Evolutionary conservation across 2,797 vertebrate genomes (phyloP).

Genomic region (Acomys russatus): DNA sequence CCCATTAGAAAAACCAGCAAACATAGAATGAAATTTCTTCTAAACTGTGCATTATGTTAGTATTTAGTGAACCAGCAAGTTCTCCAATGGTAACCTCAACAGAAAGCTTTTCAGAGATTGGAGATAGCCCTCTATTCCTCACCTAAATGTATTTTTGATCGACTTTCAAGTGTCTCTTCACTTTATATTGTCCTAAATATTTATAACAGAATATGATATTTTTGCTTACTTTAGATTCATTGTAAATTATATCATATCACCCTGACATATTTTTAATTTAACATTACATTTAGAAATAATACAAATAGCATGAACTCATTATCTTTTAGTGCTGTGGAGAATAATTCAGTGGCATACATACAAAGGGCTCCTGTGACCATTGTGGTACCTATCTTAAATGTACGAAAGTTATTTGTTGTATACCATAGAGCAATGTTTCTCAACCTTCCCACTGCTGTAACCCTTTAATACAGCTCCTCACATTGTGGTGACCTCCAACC

Average conservation of each 20-base stretch:
- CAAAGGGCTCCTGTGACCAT: not conserved
- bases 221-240: constrained; percentile 9
- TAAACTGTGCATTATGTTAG: not conserved
- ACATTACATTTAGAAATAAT: not conserved
- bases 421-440: not conserved
- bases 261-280: constrained; percentile 37
- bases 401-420: not conserved
- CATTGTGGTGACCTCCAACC: not conserved
- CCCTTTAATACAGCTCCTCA: no score
- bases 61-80: not conserved
- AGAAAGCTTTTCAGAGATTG: not conserved
- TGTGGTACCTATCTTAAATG: not conserved
- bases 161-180: constrained; percentile 16
- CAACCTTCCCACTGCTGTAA: not conserved
- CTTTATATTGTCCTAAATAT: constrained; percentile 4
- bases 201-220: not conserved
- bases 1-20: constrained; percentile 39
- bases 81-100: not conserved
- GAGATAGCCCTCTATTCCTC: not conserved
- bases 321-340: not conserved
- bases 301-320: constrained; percentile 3
- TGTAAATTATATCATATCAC: not conserved
- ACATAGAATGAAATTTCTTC: constrained; percentile 31
- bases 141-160: not conserved
- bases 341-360: not conserved